Evolutionary conservation across 2,888 invertebrate species (phyloP), one percentile per base, ranked within the genome.

Genomic region (Parnassius smintheus): DNA sequence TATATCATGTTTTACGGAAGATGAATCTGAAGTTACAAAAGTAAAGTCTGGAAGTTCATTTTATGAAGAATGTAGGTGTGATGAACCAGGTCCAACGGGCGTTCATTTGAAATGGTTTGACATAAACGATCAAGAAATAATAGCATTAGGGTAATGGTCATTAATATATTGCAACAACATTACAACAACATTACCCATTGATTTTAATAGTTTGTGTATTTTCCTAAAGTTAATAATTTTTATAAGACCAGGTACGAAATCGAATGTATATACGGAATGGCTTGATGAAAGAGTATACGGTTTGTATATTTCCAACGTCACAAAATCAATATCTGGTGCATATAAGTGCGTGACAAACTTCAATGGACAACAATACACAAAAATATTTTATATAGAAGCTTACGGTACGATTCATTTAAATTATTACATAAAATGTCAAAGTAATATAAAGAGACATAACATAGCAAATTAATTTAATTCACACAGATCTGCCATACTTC

Each of bases 161-260:
- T 63, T 68, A 64, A 60, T 66, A 61, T 35, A 35, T 35, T 35
- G 4, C 35, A 35, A 35, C 35, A 35, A 35, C 4, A 35, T 35
- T 35, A 7, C 35, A 35, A 35, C 35, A 35, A 35, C 35, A 0
- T 7, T 7, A 25, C 3, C 25, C 25, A 25, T 25, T 25, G 4
- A 7, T 59, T 60, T 58, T 60, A 35, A 49, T 62, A 35, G 10
- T 46, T 35, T 8, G 52, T 61, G 13, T 59, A 10, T 69, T 65
- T 74, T 73, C 76, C 77, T 82, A 80, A 85, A 83, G 71, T 78
- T 74, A 74, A 73, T 67, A 67, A 80, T 82, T 88, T 71, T 82
- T 88, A 85, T 76, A 91, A 91, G 91, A 88, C 86, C 83, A 91
- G 91, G 83, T 87, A 85, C 77, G 74, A 77, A 77, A 76, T 72